Percentiles rank a stretch among this genome's conserved stretches.
These are phyloP conservation scores for Cylas formicarius DNA, from an alignment of 1,140 invertebrate species.

Conservation along the genomic window DNA sequence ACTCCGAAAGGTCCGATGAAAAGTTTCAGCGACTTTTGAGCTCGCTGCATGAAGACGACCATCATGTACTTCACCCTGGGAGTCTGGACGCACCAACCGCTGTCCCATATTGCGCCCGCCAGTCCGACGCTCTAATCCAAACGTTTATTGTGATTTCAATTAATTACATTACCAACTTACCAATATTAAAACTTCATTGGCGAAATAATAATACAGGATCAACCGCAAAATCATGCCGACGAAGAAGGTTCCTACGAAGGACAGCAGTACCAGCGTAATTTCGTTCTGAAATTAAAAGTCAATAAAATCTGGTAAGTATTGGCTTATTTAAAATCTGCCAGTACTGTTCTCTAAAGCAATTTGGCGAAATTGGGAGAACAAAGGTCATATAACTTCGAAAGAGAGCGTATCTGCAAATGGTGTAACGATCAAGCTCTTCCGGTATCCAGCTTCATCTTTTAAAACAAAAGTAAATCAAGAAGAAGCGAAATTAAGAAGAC, in stretches of 20 bases:
- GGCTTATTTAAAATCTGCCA: too few species aligned
- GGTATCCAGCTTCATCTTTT: too few species aligned
- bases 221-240: conserved; percentile 9
- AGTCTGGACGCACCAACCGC: conserved; percentile 17
- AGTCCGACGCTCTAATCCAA: conserved; percentile 15
- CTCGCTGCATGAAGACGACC: conserved; percentile 18
- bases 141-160: background rate
- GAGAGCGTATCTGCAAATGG: too few species aligned
- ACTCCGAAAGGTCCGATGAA: conserved; percentile 14
- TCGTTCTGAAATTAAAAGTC: conserved; percentile 12
- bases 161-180: conserved; percentile 5
- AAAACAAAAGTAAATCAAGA: too few species aligned
- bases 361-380: too few species aligned
- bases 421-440: too few species aligned
- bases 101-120: conserved; percentile 12
- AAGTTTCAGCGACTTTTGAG: conserved; percentile 6
- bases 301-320: too few species aligned
- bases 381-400: too few species aligned
- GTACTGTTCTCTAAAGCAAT: too few species aligned
- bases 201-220: conserved; percentile 12
- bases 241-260: conserved; percentile 6
- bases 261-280: conserved; percentile 1
- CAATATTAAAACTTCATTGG: conserved; percentile 10
- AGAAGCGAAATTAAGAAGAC: too few species aligned
- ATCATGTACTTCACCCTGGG: conserved; percentile 15